These are phyloP conservation scores for Hirtodrosophila histrioides DNA, from an alignment of 2,888 invertebrate species.

Conservation along the genomic window DNA sequence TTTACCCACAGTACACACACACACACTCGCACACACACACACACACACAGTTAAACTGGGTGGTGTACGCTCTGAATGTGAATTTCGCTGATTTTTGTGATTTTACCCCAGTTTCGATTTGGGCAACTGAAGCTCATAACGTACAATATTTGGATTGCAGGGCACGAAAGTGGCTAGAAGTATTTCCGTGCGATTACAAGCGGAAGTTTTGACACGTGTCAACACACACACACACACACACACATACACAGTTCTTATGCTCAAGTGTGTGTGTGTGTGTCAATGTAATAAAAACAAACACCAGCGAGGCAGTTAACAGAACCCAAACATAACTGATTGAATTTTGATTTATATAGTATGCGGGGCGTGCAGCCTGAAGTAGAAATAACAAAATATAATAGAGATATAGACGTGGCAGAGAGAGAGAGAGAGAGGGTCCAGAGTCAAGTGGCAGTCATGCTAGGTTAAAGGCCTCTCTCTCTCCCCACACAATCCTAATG, in stretches of 20 bases:
- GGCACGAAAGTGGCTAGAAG: conserved; percentile 69
- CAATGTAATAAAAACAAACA: conserved; percentile 77
- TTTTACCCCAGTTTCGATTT: conserved; percentile 74
- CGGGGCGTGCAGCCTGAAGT: conserved; percentile 12
- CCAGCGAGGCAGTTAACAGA: conserved; percentile 44
- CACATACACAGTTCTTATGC: conserved; percentile 15
- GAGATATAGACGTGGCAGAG: background rate
- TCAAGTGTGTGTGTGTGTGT: conserved; percentile 43
- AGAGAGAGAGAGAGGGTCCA: conserved; percentile 1
- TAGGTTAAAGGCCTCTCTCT: conserved; percentile 61
- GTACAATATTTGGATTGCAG: conserved; percentile 46
- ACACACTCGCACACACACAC: conserved; percentile 6
- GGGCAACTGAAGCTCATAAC: conserved; percentile 7
- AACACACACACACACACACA: conserved; percentile 53
- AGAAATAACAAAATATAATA: background rate
- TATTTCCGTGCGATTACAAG: conserved; percentile 78
- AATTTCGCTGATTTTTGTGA: conserved; percentile 62
- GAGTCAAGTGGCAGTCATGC: conserved; percentile 54
- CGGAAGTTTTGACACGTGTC: conserved; percentile 84
- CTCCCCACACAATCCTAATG: conserved; percentile 50
- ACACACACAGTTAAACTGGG: conserved; percentile 4
- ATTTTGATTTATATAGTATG: conserved; percentile 76
- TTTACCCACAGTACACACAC: background rate
- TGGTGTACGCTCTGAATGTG: conserved; percentile 28
- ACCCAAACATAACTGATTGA: conserved; percentile 73